Percentiles rank a stretch among this genome's conserved stretches.
These are phyloP conservation scores for Subanguina moxae DNA, from an alignment of 1,140 invertebrate genomes.

Conservation along the genomic window DNA sequence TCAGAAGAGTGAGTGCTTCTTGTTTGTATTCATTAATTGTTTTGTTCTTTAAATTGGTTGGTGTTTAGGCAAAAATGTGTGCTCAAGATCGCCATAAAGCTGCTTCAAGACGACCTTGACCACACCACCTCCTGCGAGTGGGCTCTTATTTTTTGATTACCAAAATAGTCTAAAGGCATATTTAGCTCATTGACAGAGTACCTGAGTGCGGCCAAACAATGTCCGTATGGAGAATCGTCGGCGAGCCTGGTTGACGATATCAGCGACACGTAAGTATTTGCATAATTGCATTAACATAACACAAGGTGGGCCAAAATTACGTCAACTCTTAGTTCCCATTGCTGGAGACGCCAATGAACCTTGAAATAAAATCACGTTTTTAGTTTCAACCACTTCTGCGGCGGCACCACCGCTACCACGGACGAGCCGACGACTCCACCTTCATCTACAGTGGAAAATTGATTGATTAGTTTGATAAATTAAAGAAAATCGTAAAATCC, in stretches of 20 bases:
- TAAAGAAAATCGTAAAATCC: too few relatives aligned
- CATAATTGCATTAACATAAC: too few relatives aligned
- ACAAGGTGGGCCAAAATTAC: too few relatives aligned
- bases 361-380: too few relatives aligned
- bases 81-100: background rate
- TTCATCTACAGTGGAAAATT: too few relatives aligned
- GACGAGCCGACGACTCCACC: too few relatives aligned
- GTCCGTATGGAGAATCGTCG: background rate
- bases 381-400: too few relatives aligned
- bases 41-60: background rate
- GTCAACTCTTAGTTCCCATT: too few relatives aligned
- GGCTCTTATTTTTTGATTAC: background rate
- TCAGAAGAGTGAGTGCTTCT: too few relatives aligned
- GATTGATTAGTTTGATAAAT: too few relatives aligned
- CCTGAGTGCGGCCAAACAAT: background rate
- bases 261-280: background rate
- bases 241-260: background rate
- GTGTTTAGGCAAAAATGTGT: background rate
- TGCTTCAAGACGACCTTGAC: background rate
- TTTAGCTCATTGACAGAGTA: background rate
- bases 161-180: background rate
- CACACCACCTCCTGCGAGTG: background rate
- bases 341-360: too few relatives aligned
- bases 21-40: background rate
- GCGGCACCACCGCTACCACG: too few relatives aligned